These are phyloP conservation scores for Neotoxoptera formosana DNA, from an alignment of 1,140 invertebrate genomes.

Conservation along the genomic window DNA sequence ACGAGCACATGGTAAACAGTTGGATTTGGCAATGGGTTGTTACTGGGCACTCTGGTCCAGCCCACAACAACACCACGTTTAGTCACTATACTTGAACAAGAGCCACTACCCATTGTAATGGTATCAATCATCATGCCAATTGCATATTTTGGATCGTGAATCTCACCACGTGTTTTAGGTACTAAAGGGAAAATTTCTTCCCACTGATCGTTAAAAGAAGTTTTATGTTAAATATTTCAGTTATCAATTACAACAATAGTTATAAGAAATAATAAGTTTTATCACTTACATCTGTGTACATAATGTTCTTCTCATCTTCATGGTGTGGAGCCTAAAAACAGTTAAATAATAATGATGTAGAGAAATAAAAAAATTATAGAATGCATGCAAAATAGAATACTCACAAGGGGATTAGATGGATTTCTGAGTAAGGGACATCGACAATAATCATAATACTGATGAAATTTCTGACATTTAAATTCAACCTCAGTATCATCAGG, in stretches of 20 bases:
- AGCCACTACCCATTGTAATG: neutral
- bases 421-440: conserved; percentile 31
- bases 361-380: neutral
- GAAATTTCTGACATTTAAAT: conserved; percentile 31
- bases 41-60: conserved; percentile 15
- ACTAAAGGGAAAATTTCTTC: conserved; percentile 27
- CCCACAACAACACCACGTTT: conserved; percentile 31
- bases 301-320: neutral
- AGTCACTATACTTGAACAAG: neutral
- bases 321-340: conserved; percentile 24
- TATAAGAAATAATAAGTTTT: neutral
- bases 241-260: neutral
- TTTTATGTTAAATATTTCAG: neutral
- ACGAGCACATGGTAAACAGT: neutral
- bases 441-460: conserved; percentile 23
- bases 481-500: conserved; percentile 35
- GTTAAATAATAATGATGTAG: neutral
- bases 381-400: neutral
- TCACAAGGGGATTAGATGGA: neutral
- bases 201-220: neutral
- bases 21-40: neutral
- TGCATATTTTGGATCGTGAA: conserved; percentile 29
- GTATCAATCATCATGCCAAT: conserved; percentile 42
- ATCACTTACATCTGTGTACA: conserved; percentile 33
- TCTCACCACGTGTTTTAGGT: conserved; percentile 27